A percentile compares a stretch with the other conserved stretches of the same genome.
Conservation (phyloP, 2,797 vertebrate species). For the Typhlichthys subterraneus region DNA sequence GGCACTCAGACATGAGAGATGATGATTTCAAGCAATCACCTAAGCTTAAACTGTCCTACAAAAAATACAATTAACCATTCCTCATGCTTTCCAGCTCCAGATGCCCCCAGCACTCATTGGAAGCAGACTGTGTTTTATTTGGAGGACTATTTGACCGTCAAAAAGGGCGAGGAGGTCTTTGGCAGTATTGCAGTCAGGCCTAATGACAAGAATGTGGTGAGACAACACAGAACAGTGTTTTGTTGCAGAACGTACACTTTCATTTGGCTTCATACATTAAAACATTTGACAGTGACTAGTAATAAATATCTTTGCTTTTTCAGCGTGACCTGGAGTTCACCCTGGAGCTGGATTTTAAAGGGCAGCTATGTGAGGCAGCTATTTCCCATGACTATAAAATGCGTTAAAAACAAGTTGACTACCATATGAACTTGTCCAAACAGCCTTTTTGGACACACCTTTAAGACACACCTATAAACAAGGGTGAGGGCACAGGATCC, state of each 20-base stretch:
- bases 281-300: not conserved
- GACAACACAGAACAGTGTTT: conserved; percentile 31
- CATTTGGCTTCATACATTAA: not conserved
- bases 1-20: no score
- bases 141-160: conserved; percentile 95
- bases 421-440: conserved; percentile 27
- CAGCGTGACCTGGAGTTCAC: conserved; percentile 98
- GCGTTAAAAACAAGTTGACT: conserved; percentile 78
- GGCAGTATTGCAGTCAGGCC: conserved; percentile 92
- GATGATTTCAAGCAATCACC: no score
- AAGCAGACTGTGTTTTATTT: conserved; percentile 98
- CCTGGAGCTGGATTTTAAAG: conserved; percentile 96
- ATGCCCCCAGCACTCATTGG: conserved; percentile 96
- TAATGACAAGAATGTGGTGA: conserved; percentile 96
- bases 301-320: conserved; percentile 15
- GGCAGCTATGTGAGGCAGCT: conserved; percentile 95
- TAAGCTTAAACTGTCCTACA: not conserved
- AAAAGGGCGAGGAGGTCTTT: conserved; percentile 94
- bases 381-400: conserved; percentile 98
- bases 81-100: conserved; percentile 81
- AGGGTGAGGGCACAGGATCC: conserved; percentile 26
- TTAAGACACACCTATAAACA: conserved; percentile 16
- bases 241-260: not conserved
- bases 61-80: not conserved
- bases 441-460: conserved; percentile 31